phyloP scores from a whole-genome alignment of 2,888 invertebrate species.

The Zelleria hepariella region DNA sequence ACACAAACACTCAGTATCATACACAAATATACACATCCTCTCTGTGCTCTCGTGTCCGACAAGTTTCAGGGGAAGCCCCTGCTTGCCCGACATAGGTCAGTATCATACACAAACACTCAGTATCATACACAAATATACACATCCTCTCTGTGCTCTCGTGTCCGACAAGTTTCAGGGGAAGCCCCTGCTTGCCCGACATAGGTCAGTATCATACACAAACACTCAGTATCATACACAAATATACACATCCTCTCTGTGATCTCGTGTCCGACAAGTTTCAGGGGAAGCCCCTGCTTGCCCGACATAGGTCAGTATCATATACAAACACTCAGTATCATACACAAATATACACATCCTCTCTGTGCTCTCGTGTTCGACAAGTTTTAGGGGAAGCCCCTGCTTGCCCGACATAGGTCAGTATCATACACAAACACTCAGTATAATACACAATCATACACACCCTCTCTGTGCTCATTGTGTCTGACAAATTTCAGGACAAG shows the following conservation, averaged over 20 bases:
- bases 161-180: constrained; percentile 90
- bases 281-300: constrained; percentile 84
- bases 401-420: constrained; percentile 85
- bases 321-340: no score
- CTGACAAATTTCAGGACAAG: constrained; percentile 88
- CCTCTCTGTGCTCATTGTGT: constrained; percentile 87
- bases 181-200: constrained; percentile 85
- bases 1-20: no score
- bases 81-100: constrained; percentile 84
- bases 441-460: no score
- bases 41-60: constrained; percentile 86
- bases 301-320: constrained; percentile 77
- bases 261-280: constrained; percentile 89
- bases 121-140: no score
- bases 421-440: no score
- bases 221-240: no score
- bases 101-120: not conserved
- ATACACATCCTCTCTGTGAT: constrained; percentile 84
- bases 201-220: constrained; percentile 55
- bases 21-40: no score
- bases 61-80: constrained; percentile 88
- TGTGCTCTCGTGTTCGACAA: constrained; percentile 86
- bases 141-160: constrained; percentile 86
- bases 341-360: no score
- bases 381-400: constrained; percentile 86